Evolutionary conservation across 2,797 vertebrate species (phyloP), one percentile per base, ranked within the genome.

Genomic region (Potorous gilbertii): DNA sequence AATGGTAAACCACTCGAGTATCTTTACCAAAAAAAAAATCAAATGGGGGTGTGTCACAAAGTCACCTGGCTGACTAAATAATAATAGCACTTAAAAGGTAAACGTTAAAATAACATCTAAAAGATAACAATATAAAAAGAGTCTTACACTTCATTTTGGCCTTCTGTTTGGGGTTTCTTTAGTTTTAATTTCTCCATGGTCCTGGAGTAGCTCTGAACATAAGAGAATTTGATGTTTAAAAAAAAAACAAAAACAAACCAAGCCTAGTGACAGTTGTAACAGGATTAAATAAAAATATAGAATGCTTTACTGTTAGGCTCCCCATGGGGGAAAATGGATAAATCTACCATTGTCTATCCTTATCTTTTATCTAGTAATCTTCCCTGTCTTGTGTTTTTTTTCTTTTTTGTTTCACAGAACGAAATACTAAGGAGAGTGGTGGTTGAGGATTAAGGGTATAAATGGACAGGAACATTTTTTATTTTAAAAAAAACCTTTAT

Each of bases 121-220:
- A 94, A 90, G 28, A 90, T 94, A 66, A 92, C 96, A 93, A 40
- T 57, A 93, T 5, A 18, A 40, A 18, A 40, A 31, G 90, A 93
- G 31, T 96, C 96, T 96, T 98, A 98, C 98, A 18, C 96, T 97
- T 97, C 93, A 89, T 93, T 31, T 28, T 96, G 90, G 95, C 96
- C 96, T 27, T 95, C 94, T 40, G 54, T 34, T 95, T 96, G 52
- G 50, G 98, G 62, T 93, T 98, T 98, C 97, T 98, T 98, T 96
- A 98, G 10, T 94, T 74, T 98, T 31, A 98, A 97, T 97, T 98
- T 99, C 94, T 97, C n/a, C 1, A 98, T 98, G 95, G 89, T 91
- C n/a, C 96, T 97, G 31, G 95, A 90, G 93, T 93, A 98, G 94
- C 94, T 92, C 98, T 99, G 96, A 92, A 50, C 46, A 94, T 6